Evolutionary conservation across 2,888 invertebrate species (phyloP).

Genomic region (Cephalotes varians): DNA sequence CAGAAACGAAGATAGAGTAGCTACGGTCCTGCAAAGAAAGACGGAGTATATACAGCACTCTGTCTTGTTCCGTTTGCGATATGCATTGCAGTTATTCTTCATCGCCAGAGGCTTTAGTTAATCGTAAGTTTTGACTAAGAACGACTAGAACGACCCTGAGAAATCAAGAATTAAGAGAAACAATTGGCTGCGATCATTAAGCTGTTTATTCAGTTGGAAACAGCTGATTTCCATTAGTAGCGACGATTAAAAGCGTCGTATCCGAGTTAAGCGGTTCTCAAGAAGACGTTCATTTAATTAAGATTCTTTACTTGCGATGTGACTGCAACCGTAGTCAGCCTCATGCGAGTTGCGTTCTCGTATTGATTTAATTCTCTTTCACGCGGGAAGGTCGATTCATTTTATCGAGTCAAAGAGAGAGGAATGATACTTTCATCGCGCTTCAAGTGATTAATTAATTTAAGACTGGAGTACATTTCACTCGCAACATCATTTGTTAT

Average conservation of each 20-base stretch:
- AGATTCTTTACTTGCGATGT: slow-evolving; percentile 5
- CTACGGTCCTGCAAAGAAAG: not conserved
- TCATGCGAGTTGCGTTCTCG: not conserved
- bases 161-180: slow-evolving; percentile 22
- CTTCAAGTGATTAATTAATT: slow-evolving; percentile 7
- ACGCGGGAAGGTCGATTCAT: not conserved
- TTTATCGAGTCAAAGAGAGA: not conserved
- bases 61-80: not conserved
- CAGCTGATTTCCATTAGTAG: slow-evolving; percentile 40
- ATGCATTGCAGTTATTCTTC: slow-evolving; percentile 26
- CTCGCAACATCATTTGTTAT: not conserved
- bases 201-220: slow-evolving; percentile 24
- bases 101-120: slow-evolving; percentile 2
- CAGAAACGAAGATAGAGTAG: slow-evolving; percentile 6
- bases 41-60: not conserved
- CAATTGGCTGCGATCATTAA: slow-evolving; percentile 5
- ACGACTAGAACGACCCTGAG: not conserved
- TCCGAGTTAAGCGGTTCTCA: not conserved
- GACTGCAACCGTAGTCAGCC: slow-evolving; percentile 3
- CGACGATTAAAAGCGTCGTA: slow-evolving; percentile 8
- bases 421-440: slow-evolving; percentile 47
- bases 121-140: slow-evolving; percentile 24
- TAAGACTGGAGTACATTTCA: not conserved
- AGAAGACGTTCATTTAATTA: slow-evolving; percentile 27
- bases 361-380: not conserved